phyloP scores from a whole-genome alignment of 2,888 invertebrate genomes.

The Microdon myrmicae region DNA sequence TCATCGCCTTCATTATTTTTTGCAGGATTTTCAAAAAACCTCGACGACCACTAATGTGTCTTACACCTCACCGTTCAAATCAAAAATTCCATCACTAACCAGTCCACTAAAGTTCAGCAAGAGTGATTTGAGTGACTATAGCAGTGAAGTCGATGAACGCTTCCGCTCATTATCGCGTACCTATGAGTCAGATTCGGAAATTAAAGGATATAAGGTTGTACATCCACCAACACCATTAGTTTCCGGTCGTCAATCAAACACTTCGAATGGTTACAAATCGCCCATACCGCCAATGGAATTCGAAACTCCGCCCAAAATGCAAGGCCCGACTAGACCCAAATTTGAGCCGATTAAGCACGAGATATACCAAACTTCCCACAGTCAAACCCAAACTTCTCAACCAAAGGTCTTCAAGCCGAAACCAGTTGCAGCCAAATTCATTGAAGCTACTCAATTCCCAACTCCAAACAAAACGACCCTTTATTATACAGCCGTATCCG shows the following conservation, averaged over 20 bases:
- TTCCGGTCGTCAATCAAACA: constrained; percentile 64
- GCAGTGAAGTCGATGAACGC: constrained; percentile 76
- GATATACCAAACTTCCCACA: constrained; percentile 60
- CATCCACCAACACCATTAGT: constrained; percentile 70
- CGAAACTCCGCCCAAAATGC: constrained; percentile 68
- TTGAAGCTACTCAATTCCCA: constrained; percentile 65
- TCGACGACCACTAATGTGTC: constrained; percentile 69
- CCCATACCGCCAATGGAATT: constrained; percentile 72
- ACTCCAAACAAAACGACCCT: constrained; percentile 69
- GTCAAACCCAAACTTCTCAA: constrained; percentile 57
- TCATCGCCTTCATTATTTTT: constrained; percentile 21
- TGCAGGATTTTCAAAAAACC: constrained; percentile 70
- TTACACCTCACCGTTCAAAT: constrained; percentile 66
- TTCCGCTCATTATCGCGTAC: constrained; percentile 74
- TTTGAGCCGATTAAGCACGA: constrained; percentile 71
- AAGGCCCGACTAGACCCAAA: constrained; percentile 69
- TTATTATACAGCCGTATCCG: constrained; percentile 71
- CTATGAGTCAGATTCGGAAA: constrained; percentile 69
- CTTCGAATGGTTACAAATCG: constrained; percentile 67
- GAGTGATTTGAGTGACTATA: constrained; percentile 74
- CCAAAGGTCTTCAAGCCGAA: constrained; percentile 69
- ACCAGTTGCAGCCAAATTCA: constrained; percentile 67
- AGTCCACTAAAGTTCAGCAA: constrained; percentile 57
- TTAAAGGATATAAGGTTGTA: constrained; percentile 71
- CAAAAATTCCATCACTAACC: constrained; percentile 58